These are phyloP conservation scores for Trogon melanurus DNA, from an alignment of 2,113 vertebrate genomes.

Conservation along the genomic window DNA sequence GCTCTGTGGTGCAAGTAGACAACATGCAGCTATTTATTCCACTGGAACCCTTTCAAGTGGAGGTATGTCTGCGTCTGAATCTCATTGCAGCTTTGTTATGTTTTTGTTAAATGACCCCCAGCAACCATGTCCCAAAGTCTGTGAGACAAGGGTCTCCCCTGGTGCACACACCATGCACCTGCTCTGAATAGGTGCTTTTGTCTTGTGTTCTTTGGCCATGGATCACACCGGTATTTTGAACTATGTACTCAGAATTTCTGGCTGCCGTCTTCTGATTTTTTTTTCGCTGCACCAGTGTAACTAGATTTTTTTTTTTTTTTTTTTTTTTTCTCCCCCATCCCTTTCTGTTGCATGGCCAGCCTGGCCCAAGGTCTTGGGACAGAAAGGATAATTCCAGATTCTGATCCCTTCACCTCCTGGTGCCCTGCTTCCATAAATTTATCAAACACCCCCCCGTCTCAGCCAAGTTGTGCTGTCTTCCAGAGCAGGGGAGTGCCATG, in stretches of 20 bases:
- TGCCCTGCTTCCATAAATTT: background rate
- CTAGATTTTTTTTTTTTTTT: background rate
- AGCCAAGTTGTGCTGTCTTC: background rate
- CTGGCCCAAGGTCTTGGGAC: background rate
- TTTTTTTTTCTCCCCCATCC: too few relatives aligned
- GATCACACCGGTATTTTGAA: background rate
- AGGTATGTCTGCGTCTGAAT: background rate
- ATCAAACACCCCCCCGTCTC: background rate
- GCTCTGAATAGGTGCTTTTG: fast-evolving
- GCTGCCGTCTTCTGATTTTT: background rate
- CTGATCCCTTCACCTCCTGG: background rate
- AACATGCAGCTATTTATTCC: background rate
- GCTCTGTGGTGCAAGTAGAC: background rate
- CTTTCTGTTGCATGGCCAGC: background rate
- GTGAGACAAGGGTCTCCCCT: background rate
- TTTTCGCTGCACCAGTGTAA: background rate
- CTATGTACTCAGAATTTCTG: background rate
- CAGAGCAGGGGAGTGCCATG: background rate
- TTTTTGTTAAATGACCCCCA: fast-evolving
- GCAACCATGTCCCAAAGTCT: background rate
- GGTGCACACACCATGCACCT: fast-evolving
- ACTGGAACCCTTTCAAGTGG: background rate
- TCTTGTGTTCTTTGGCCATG: background rate
- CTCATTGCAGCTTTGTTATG: background rate
- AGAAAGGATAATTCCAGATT: background rate